Evolutionary conservation across 2,797 vertebrate genomes (phyloP).

Genomic region (Meriones psammophilus): DNA sequence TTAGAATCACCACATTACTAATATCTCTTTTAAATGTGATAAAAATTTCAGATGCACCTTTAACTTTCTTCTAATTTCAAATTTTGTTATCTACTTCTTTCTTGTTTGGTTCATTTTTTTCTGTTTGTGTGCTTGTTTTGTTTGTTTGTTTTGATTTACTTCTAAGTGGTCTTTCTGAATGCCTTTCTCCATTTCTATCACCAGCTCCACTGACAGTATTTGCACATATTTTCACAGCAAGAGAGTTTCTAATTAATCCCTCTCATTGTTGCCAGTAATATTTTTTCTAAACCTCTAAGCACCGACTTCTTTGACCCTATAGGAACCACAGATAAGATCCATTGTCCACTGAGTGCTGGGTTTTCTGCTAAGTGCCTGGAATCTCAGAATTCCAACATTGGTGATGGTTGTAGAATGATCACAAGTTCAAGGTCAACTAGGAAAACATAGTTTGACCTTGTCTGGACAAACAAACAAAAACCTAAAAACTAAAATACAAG

Average conservation of each 20-base stretch:
- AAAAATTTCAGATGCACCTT: not conserved
- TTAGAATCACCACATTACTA: not conserved
- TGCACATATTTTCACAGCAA: not conserved
- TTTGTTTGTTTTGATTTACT: not conserved
- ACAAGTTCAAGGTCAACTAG: not conserved
- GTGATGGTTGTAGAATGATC: not conserved
- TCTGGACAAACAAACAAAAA: not conserved
- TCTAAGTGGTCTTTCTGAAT: not conserved
- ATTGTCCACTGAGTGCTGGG: not conserved
- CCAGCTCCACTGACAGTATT: not conserved
- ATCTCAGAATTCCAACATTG: not conserved
- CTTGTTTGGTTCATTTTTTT: not conserved
- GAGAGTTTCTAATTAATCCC: not conserved
- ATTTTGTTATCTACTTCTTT: not conserved
- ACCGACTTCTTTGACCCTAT: not conserved
- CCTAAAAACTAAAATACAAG: not conserved
- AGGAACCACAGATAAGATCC: not conserved
- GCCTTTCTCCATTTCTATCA: not conserved
- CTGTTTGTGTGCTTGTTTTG: not conserved
- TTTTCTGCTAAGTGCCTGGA: not conserved
- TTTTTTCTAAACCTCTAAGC: conserved; percentile 4
- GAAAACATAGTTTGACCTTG: too few relatives aligned
- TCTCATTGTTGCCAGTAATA: not conserved
- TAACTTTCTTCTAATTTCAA: not conserved
- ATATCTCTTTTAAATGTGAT: not conserved